Evolutionary conservation across 2,113 vertebrate species (phyloP).

Genomic region (Rhea americana): DNA sequence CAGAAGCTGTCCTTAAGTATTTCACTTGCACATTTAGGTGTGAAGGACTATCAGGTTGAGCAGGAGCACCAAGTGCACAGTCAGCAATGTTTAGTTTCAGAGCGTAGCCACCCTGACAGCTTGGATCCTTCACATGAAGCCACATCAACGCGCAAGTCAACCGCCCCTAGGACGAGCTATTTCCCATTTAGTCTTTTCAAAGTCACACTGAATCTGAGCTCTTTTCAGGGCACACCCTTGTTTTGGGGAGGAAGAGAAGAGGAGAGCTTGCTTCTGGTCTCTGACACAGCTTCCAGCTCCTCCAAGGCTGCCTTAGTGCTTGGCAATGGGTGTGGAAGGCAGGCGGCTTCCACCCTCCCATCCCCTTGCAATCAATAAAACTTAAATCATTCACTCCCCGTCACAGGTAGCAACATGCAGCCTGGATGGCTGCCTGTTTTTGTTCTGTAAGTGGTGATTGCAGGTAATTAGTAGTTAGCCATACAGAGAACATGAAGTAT

Average conservation of each 20-base stretch:
- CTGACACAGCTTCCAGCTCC: neutral
- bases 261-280: neutral
- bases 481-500: neutral
- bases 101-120: neutral
- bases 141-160: neutral
- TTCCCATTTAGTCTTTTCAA: conserved; percentile 6
- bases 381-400: neutral
- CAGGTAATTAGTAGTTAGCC: neutral
- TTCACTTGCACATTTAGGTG: neutral
- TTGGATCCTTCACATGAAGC: neutral
- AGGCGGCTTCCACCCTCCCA: neutral
- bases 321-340: neutral
- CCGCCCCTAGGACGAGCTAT: neutral
- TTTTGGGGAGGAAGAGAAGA: neutral
- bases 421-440: neutral
- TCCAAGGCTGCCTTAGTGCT: neutral
- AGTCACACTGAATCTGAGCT: neutral
- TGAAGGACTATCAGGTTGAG: neutral
- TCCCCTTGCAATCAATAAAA: neutral
- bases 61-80: neutral
- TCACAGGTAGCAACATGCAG: neutral
- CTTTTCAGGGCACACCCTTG: neutral
- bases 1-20: neutral
- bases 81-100: neutral
- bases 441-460: neutral